Evolutionary conservation across 2,113 vertebrate genomes (phyloP).

Genomic region (Xiphias gladius): DNA sequence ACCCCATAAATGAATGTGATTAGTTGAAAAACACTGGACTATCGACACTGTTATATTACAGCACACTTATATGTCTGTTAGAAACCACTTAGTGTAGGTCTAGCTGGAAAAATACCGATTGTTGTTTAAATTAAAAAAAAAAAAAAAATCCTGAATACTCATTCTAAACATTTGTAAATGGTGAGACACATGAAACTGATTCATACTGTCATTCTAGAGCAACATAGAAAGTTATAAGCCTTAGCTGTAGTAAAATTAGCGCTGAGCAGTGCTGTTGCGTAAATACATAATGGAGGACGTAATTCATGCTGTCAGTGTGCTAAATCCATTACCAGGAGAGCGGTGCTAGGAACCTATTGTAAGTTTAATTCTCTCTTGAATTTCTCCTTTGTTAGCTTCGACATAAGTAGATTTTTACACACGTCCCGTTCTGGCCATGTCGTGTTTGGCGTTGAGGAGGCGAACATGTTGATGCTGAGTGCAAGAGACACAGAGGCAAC

Average conservation of each 20-base stretch:
- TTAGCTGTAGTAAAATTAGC: neutral
- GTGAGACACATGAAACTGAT: neutral
- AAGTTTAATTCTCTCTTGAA: slow-evolving; percentile 36
- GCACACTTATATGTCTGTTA: no score
- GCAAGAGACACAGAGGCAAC: slow-evolving; percentile 53
- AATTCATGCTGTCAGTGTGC: neutral
- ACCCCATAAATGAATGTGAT: no score
- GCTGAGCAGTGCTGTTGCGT: neutral
- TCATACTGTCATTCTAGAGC: neutral
- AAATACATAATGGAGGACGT: neutral
- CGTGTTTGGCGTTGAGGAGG: slow-evolving; percentile 22
- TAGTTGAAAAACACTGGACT: no score
- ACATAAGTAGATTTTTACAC: slow-evolving; percentile 1
- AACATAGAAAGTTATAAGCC: neutral
- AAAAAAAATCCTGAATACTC: neutral
- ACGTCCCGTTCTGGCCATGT: slow-evolving; percentile 26
- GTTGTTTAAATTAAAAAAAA: neutral
- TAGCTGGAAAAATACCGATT: neutral
- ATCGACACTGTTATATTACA: no score
- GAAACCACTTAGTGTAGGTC: neutral
- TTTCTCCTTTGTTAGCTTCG: slow-evolving; percentile 6
- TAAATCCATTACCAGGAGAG: slow-evolving; percentile 24
- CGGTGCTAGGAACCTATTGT: neutral
- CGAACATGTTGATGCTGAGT: slow-evolving; percentile 42
- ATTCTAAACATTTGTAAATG: neutral